phyloP scores from a whole-genome alignment of 2,797 vertebrate genomes.

The Avahi laniger region DNA sequence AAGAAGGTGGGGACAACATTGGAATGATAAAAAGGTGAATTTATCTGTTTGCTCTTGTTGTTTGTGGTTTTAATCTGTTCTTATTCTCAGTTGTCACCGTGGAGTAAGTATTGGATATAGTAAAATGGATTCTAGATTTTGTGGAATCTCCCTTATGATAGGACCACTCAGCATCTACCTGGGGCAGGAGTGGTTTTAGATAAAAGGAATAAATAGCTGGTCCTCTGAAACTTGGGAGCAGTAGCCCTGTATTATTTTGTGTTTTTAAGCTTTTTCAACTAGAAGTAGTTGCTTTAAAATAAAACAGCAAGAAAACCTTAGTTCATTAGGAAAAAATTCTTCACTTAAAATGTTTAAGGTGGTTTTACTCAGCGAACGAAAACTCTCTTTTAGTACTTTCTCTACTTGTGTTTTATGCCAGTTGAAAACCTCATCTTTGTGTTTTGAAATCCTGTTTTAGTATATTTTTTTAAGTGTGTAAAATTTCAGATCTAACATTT shows the following conservation, averaged over 20 bases:
- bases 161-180: neutral
- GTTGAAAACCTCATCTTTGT: neutral
- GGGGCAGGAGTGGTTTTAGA: neutral
- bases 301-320: neutral
- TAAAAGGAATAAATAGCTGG: neutral
- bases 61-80: neutral
- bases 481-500: neutral
- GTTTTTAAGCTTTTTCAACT: neutral
- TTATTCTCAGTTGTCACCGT: neutral
- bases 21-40: neutral
- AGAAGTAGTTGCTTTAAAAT: neutral
- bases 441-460: neutral
- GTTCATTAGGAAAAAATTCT: conserved; percentile 26
- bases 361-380: neutral
- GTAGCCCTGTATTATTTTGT: neutral
- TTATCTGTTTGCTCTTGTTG: neutral
- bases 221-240: neutral
- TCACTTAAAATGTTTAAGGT: neutral
- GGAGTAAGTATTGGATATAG: too few relatives aligned
- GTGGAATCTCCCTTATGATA: neutral
- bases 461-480: neutral
- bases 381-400: neutral
- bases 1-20: neutral
- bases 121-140: neutral
- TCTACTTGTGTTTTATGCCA: neutral